Conservation (phyloP, 2,797 vertebrate genomes). For the Enteromius anoplus region DNA sequence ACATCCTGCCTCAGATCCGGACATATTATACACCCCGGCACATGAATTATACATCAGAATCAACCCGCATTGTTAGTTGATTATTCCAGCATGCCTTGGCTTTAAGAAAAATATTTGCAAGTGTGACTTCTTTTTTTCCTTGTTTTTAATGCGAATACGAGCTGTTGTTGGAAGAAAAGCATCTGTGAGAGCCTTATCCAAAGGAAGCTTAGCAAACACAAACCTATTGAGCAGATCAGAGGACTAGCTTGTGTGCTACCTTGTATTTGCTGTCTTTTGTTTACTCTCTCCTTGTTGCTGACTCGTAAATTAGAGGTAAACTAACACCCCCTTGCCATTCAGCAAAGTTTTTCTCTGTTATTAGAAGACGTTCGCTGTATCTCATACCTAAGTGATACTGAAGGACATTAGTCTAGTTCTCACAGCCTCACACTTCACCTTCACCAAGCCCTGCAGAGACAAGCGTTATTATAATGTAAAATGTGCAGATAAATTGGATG, state of each 20-base stretch:
- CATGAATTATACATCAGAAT: slow-evolving; percentile 59
- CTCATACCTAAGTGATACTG: slow-evolving; percentile 20
- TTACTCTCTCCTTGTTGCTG: slow-evolving; percentile 51
- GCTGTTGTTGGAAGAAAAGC: slow-evolving; percentile 38
- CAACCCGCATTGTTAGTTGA: slow-evolving; percentile 40
- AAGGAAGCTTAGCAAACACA: slow-evolving; percentile 7
- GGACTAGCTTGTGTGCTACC: slow-evolving; percentile 35
- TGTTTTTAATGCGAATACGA: slow-evolving; percentile 10
- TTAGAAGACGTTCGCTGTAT: neutral
- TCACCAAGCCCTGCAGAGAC: neutral
- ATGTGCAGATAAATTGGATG: neutral
- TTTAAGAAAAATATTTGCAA: slow-evolving; percentile 22
- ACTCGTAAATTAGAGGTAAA: slow-evolving; percentile 51
- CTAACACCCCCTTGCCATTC: slow-evolving; percentile 28
- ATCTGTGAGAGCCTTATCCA: neutral
- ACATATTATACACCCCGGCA: slow-evolving; percentile 54
- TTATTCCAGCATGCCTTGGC: slow-evolving; percentile 43
- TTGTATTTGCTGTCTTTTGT: slow-evolving; percentile 44
- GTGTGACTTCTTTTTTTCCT: slow-evolving; percentile 30
- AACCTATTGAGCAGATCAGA: slow-evolving; percentile 16
- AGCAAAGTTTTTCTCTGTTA: neutral
- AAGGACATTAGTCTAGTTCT: slow-evolving; percentile 27
- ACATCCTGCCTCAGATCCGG: slow-evolving; percentile 60
- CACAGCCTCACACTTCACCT: neutral
- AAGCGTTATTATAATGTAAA: neutral